Evolutionary conservation across 2,888 invertebrate genomes (phyloP), one percentile per base, ranked within the genome.

Genomic region (Hypselothyrea guttata): DNA sequence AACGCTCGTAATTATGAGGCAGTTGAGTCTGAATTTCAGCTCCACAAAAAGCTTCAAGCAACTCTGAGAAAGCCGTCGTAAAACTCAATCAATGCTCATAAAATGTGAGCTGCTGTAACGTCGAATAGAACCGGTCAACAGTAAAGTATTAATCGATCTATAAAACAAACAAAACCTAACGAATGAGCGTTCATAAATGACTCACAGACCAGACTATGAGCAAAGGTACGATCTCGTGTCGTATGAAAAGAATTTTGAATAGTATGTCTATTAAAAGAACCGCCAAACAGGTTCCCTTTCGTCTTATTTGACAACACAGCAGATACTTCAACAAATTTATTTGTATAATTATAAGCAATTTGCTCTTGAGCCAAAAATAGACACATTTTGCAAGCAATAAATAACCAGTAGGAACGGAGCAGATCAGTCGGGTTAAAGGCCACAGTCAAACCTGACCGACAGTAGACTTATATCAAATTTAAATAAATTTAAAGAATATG

Each of bases 61-160:
- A 37, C 37, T 12, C 4, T 44, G 31, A 49, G 51, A 71, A 52
- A 71, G 67, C 59, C 33, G 35, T 28, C 44, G 33, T 68, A 48
- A 48, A 34, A 41, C 4, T 12, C 45, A 66, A 69, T 63, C 65
- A 58, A 57, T 49, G 33, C 13, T 27, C 27, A 12, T 3, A 31
- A 58, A 65, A 62, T 40, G 40, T 45, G 15, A 4, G 38, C 47
- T 41, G 66, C 66, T 52, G 65, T 38, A 28, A 44, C 27, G 33
- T 7, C 34, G 3, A 15, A 28, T 41, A 54, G 22, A 22, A 64
- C 18, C 40, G 27, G 11, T 41, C 7, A 41, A 22, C 5, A 5
- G 22, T 22, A 22, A 22, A 22, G 22, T 22, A 22, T 22, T 22
- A 22, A 22, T 22, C 22, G 22, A 22, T 45, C 31, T 33, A 49